Conservation (phyloP, 2,797 vertebrate species). For the Hipposideros larvatus region DNA sequence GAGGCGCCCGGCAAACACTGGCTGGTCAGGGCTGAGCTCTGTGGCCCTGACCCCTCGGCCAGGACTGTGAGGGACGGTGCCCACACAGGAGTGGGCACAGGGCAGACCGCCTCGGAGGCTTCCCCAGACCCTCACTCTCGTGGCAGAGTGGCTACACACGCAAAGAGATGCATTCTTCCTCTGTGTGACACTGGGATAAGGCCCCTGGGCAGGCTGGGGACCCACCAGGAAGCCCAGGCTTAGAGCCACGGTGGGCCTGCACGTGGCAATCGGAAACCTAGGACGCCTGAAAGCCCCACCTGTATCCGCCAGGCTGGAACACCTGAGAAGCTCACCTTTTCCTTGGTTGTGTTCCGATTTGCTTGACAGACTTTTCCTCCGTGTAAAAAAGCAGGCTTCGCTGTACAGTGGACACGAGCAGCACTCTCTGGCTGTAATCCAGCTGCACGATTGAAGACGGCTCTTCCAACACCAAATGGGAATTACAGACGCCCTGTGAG, state of each 20-base stretch:
- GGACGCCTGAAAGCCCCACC: not conserved
- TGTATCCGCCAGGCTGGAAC: not conserved
- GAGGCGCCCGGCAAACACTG: not conserved
- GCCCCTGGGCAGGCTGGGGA: not conserved
- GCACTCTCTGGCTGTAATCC: conserved; percentile 96
- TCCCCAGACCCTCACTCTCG: not conserved
- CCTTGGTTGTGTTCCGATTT: conserved; percentile 95
- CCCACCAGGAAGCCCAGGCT: not conserved
- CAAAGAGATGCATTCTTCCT: not conserved
- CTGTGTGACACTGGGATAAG: no score
- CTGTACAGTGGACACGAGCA: conserved; percentile 95
- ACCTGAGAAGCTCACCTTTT: conserved; percentile 90
- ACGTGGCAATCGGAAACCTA: not conserved
- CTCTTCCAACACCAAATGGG: conserved; percentile 94
- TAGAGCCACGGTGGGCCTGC: not conserved
- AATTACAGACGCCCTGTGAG: conserved; percentile 93
- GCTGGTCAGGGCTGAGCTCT: not conserved
- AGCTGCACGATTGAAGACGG: conserved; percentile 94
- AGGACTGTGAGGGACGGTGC: not conserved
- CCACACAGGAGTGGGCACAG: no score
- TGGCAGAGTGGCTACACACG: not conserved
- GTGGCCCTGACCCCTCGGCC: fast-evolving
- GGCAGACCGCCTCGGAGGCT: not conserved
- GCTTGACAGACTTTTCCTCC: conserved; percentile 92
- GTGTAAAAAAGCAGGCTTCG: conserved; percentile 94